Percentiles rank a stretch among this genome's conserved stretches.
phyloP scores from a whole-genome alignment of 2,113 vertebrate species.

The Megaleporinus macrocephalus region DNA sequence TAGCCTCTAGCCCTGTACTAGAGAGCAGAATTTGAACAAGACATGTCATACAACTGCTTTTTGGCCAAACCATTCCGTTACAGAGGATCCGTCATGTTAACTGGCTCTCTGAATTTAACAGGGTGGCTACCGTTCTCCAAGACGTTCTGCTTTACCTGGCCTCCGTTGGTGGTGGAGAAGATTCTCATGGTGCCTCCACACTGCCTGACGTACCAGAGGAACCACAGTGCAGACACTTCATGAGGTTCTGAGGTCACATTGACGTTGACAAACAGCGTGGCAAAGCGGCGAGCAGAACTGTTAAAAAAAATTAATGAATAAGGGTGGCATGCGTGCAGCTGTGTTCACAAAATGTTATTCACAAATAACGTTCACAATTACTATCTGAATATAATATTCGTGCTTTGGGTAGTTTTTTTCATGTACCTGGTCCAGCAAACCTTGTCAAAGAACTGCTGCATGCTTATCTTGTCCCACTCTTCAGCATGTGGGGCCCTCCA shows the following conservation, averaged over 20 bases:
- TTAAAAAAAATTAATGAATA: too few relatives aligned
- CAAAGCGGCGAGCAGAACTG: slow-evolving; percentile 84
- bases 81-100: too few relatives aligned
- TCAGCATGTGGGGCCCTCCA: slow-evolving; percentile 94
- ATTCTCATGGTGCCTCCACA: slow-evolving; percentile 93
- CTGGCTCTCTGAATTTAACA: too few relatives aligned
- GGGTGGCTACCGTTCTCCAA: neutral
- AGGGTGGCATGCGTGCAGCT: neutral
- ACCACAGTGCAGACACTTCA: slow-evolving; percentile 96
- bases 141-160: slow-evolving; percentile 83
- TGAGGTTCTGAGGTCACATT: slow-evolving; percentile 94
- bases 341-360: neutral
- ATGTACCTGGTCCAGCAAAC: slow-evolving; percentile 92
- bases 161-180: slow-evolving; percentile 91
- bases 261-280: slow-evolving; percentile 91
- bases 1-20: too few relatives aligned
- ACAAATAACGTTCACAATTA: neutral
- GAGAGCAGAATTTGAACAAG: too few relatives aligned
- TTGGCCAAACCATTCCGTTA: too few relatives aligned
- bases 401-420: neutral
- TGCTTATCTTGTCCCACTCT: slow-evolving; percentile 95
- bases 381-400: too few relatives aligned
- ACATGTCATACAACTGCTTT: too few relatives aligned
- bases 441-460: slow-evolving; percentile 89
- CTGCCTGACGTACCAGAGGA: slow-evolving; percentile 96